Evolutionary conservation across 2,113 vertebrate species (phyloP).

Genomic region (Potamarius usumacintae): DNA sequence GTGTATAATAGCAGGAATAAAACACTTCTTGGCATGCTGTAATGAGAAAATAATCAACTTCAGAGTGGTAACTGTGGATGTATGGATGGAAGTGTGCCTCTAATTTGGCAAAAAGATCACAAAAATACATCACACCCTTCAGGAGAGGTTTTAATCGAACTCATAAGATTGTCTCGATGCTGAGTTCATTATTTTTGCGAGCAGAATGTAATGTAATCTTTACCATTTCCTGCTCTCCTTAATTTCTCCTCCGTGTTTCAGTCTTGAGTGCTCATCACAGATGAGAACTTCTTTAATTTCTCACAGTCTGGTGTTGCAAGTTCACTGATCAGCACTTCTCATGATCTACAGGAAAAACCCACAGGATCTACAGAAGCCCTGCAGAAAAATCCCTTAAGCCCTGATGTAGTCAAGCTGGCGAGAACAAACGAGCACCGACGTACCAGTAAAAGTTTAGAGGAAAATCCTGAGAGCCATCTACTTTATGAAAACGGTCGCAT

Average conservation of each 20-base stretch:
- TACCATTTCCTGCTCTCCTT: not conserved
- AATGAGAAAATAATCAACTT: too few species aligned
- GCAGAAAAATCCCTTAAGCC: constrained; percentile 22
- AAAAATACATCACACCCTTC: not conserved
- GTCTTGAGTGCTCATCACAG: not conserved
- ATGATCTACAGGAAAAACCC: constrained; percentile 8
- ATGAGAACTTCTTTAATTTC: not conserved
- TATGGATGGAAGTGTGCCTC: not conserved
- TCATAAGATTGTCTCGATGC: not conserved
- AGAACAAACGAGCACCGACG: constrained; percentile 39
- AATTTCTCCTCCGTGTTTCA: not conserved
- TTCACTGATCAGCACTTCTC: constrained; percentile 19
- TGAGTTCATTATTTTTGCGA: not conserved
- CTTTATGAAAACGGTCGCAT: constrained; percentile 29
- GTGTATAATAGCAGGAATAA: not conserved
- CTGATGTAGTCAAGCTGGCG: constrained; percentile 10
- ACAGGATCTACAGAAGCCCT: constrained; percentile 17
- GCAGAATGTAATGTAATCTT: constrained; percentile 11
- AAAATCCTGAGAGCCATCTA: constrained; percentile 34
- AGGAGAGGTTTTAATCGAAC: not conserved
- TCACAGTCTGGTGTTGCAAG: not conserved
- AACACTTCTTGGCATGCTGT: not conserved
- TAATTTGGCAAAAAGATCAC: not conserved
- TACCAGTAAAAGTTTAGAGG: constrained; percentile 30
- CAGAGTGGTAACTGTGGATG: not conserved